A percentile compares a stretch with the other conserved stretches of the same genome.
phyloP scores from a whole-genome alignment of 2,888 invertebrate species.

The Cybosia mesomella region DNA sequence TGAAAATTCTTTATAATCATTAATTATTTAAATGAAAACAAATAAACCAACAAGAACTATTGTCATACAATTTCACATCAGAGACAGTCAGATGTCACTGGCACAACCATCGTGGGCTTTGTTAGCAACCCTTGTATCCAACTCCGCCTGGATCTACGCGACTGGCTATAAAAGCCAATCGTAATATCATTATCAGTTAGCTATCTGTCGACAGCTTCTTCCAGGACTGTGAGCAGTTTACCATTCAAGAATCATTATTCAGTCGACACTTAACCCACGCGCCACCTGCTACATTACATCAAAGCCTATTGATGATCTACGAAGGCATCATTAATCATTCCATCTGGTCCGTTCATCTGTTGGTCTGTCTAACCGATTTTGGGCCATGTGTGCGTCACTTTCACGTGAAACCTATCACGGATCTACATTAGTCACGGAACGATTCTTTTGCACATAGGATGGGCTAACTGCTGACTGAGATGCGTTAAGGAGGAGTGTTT shows the following conservation, averaged over 20 bases:
- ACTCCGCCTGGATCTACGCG: background rate
- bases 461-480: conserved; percentile 41
- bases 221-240: background rate
- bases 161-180: background rate
- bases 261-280: background rate
- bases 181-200: background rate
- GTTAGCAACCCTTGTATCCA: too few relatives aligned
- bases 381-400: conserved; percentile 54
- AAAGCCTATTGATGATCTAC: conserved; percentile 23
- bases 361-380: conserved; percentile 12
- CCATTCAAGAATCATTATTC: background rate
- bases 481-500: conserved; percentile 17
- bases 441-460: conserved; percentile 39
- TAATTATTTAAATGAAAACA: too few relatives aligned
- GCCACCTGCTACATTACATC: conserved; percentile 8
- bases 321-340: conserved; percentile 39
- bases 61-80: too few relatives aligned
- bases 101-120: too few relatives aligned
- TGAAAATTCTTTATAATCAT: too few relatives aligned
- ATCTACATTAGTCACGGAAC: conserved; percentile 53
- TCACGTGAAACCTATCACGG: conserved; percentile 55
- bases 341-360: conserved; percentile 16
- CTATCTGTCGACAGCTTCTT: background rate
- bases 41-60: too few relatives aligned
- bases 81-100: too few relatives aligned